phyloP scores from a whole-genome alignment of 2,888 invertebrate genomes.

The Sesamia inferens region DNA sequence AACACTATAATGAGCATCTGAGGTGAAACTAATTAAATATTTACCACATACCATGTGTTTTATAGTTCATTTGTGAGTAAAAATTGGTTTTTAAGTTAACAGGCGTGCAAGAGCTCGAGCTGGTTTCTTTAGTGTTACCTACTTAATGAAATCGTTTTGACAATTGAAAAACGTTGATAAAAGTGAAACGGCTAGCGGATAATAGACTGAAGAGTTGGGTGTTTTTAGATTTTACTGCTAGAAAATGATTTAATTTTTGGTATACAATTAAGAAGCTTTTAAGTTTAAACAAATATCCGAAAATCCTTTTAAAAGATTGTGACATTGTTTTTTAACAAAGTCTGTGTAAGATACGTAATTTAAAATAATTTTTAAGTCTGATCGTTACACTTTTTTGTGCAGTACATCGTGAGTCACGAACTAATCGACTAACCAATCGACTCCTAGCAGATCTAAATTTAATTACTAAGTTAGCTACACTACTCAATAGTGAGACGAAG shows the following conservation, averaged over 20 bases:
- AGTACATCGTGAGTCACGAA: conserved; percentile 49
- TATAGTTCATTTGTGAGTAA: conserved; percentile 36
- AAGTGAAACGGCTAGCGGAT: background rate
- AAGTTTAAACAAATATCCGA: background rate
- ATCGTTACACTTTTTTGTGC: conserved; percentile 42
- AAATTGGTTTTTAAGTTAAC: conserved; percentile 18
- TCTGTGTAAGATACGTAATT: background rate
- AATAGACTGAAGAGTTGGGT: background rate
- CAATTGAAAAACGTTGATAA: background rate
- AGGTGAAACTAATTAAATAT: conserved; percentile 55
- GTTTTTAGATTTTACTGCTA: background rate
- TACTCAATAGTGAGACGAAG: conserved; percentile 48
- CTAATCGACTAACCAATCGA: conserved; percentile 55
- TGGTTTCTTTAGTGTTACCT: conserved; percentile 2
- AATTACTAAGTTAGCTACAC: conserved; percentile 56
- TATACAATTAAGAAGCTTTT: background rate
- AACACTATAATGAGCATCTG: conserved; percentile 25
- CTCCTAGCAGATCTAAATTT: conserved; percentile 53
- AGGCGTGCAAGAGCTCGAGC: conserved; percentile 8
- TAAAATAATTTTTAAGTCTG: conserved; percentile 18
- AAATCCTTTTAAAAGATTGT: conserved; percentile 14
- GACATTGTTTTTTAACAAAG: conserved; percentile 17
- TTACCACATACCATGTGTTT: conserved; percentile 43
- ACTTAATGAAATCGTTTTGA: background rate
- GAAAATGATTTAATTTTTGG: background rate